These are phyloP conservation scores for Telmatherina bonti DNA, from an alignment of 2,797 vertebrate genomes.

Conservation along the genomic window DNA sequence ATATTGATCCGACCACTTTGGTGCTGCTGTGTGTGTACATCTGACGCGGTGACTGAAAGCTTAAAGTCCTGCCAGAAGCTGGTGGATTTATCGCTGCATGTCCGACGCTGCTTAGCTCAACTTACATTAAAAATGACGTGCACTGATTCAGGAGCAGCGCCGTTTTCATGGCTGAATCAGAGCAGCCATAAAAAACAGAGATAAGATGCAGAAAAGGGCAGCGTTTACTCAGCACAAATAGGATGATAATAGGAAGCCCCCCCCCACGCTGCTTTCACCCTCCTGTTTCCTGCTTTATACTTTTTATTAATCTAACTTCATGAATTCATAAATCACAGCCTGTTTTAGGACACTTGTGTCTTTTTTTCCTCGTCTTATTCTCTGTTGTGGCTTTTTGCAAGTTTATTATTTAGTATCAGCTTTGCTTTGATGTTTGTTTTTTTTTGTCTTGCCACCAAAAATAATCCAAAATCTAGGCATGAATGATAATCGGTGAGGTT, in stretches of 20 bases:
- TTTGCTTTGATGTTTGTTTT: background rate
- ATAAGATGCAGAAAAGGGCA: slow-evolving; percentile 34
- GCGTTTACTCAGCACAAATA: slow-evolving; percentile 45
- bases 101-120: slow-evolving; percentile 63
- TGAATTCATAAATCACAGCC: slow-evolving; percentile 10
- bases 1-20: slow-evolving; percentile 38
- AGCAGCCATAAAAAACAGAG: slow-evolving; percentile 46
- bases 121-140: slow-evolving; percentile 74
- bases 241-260: slow-evolving; percentile 48
- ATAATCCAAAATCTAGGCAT: background rate
- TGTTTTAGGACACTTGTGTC: background rate
- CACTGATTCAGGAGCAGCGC: slow-evolving; percentile 58
- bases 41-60: slow-evolving; percentile 51
- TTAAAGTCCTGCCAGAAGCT: slow-evolving; percentile 49
- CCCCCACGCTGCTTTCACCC: background rate
- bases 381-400: slow-evolving; percentile 10
- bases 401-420: background rate
- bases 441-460: slow-evolving; percentile 1
- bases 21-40: slow-evolving; percentile 32
- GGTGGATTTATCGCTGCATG: slow-evolving; percentile 45
- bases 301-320: slow-evolving; percentile 37
- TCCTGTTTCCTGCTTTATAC: background rate
- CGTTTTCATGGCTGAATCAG: slow-evolving; percentile 43
- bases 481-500: slow-evolving; percentile 9
- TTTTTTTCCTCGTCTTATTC: slow-evolving; percentile 2